These are phyloP conservation scores for Panagrolaimus sp. DNA, from an alignment of 1,140 invertebrate species.

Conservation along the genomic window DNA sequence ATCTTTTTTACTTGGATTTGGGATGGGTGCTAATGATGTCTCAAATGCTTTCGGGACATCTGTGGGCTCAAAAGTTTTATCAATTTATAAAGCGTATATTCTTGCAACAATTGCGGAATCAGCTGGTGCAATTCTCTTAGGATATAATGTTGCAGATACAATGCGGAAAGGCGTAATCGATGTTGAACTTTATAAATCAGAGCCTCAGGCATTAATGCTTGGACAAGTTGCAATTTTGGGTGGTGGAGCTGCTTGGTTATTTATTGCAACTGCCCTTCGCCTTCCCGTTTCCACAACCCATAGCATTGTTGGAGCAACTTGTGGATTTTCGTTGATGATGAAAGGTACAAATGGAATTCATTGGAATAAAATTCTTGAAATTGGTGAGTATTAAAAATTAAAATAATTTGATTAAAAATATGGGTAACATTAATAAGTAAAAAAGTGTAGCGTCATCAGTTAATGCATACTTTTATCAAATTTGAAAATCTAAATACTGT, in stretches of 20 bases:
- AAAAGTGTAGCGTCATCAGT: too few species aligned
- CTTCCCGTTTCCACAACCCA: constrained; percentile 88
- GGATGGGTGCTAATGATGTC: constrained; percentile 89
- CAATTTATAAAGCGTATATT: constrained; percentile 72
- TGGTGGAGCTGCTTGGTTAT: constrained; percentile 81
- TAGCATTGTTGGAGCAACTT: constrained; percentile 89
- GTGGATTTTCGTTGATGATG: constrained; percentile 87
- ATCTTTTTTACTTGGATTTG: constrained; percentile 87
- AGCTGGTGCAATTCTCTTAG: constrained; percentile 63
- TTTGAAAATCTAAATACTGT: too few species aligned
- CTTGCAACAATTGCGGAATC: constrained; percentile 89
- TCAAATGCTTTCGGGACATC: constrained; percentile 31
- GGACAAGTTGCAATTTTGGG: constrained; percentile 50
- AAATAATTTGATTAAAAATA: too few species aligned
- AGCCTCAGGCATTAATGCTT: constrained; percentile 53
- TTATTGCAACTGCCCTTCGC: constrained; percentile 82
- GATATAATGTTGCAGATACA: constrained; percentile 43
- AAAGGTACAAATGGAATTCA: constrained; percentile 77
- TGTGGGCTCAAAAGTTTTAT: constrained; percentile 26
- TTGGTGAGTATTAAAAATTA: too few species aligned
- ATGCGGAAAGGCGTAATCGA: constrained; percentile 42
- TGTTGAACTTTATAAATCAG: constrained; percentile 33
- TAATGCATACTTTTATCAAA: too few species aligned
- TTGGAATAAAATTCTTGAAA: constrained; percentile 73
- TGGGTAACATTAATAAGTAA: too few species aligned